phyloP scores from a whole-genome alignment of 1,140 invertebrate species.

The Drosophila nigrodunni region DNA sequence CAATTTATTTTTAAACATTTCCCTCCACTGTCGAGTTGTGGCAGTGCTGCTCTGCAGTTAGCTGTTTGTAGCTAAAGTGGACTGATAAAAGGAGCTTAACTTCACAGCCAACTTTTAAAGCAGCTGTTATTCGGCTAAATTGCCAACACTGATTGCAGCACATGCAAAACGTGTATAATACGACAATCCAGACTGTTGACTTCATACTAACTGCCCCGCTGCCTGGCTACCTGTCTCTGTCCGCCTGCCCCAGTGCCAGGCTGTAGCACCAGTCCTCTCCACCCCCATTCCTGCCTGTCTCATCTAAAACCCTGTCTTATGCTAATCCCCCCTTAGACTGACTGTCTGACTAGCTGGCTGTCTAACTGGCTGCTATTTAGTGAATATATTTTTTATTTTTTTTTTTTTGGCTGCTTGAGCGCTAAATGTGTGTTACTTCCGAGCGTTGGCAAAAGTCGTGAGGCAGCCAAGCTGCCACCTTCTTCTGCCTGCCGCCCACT shows the following conservation, averaged over 20 bases:
- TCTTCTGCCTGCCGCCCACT: background rate
- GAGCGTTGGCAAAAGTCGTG: conserved; percentile 70
- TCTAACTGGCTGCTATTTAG: conserved; percentile 54
- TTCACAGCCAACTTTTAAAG: background rate
- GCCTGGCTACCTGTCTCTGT: conserved; percentile 29
- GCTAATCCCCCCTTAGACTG: background rate
- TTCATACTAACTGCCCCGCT: background rate
- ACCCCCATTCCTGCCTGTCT: conserved; percentile 13
- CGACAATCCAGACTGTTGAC: conserved; percentile 39
- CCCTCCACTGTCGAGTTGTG: conserved; percentile 8
- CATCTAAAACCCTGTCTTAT: conserved; percentile 17
- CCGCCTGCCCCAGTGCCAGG: background rate
- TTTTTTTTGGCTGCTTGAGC: conserved; percentile 65
- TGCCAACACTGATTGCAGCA: conserved; percentile 12
- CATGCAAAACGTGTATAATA: conserved; percentile 23
- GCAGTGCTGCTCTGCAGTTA: conserved; percentile 27
- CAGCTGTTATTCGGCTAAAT: conserved; percentile 16
- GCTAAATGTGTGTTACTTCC: conserved; percentile 82
- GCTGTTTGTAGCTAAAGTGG: conserved; percentile 6
- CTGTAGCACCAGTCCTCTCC: conserved; percentile 30
- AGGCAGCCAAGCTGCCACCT: conserved; percentile 17
- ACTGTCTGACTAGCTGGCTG: conserved; percentile 39
- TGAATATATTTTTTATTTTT: conserved; percentile 3
- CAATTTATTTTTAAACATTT: conserved; percentile 79
- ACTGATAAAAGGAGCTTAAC: background rate